Base-by-base conservation (phyloP, 2,113 vertebrate genomes). In the Ahaetulla prasina region DNA sequence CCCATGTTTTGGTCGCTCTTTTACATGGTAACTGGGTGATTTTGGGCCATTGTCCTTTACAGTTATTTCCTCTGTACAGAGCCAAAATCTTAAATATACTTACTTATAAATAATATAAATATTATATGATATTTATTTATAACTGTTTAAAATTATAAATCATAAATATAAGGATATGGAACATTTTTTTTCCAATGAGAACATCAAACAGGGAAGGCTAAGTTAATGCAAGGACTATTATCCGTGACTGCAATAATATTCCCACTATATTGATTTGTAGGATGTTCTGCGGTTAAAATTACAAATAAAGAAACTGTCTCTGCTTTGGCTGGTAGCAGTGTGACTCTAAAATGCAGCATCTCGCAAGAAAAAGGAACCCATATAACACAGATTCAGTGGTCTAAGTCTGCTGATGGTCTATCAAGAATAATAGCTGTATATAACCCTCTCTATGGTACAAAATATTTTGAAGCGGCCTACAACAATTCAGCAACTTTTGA, bases 311-410 rank as follows among this genome's bases (percentile, higher is more conserved):
- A 95, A 68, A 94, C 11, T 11, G 54, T 97, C 88, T 95, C 0
- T 0, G 93, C 90, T 92, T 84, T 93, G 0, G 95, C 96, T 2
- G 96, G 96, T 30, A 91, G 94, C 9, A 88, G 96, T 0, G 85
- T 97, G 94, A 95, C 94, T 25, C 85, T 98, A 89, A 63, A 6
- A 16, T 97, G 96, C 85, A 6, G 1, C 88, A 80, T 96, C n/a
- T 88, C 94, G 80, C 96, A 95, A 43, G 0, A 0, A 6, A 45
- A 45, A 3, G 0, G 0, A 45, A 89, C 91, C 49, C 1, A 92
- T 45, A 4, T 96, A 10, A 91, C 96, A 12, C 96, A 98, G 94
- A 94, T 74, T 12, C 97, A 97, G 27, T 97, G 97, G 97, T 95
- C 97, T 92, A 97, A 95, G 89, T 57, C 87, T 35, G 88, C 91